Evolutionary conservation across 2,797 vertebrate species (phyloP), one percentile per base, ranked within the genome.

Genomic region (Chloroceryle amazona): DNA sequence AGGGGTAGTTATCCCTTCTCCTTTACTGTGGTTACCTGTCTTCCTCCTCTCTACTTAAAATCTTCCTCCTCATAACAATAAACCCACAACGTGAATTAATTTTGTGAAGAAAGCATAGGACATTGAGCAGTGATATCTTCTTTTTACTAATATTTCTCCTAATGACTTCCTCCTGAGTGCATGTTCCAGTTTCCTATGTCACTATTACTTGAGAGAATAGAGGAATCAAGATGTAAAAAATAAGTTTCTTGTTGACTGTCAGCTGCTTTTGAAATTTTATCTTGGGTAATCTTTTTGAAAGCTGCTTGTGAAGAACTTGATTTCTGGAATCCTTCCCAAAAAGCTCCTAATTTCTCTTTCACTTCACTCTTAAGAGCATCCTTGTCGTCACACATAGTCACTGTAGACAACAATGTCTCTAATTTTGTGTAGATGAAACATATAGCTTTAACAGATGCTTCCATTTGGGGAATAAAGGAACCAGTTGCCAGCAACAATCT

Each of bases 1-100:
- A 81, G n/a, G 54, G 11, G 49, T 41, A 65, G 49, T 54, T 83
- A 90, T 54, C 21, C 46, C 9, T 88, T 94, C 29, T 83, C 41
- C 46, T 91, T 91, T 93, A 58, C 60, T 91, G 82, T 79, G 73
- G 65, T 72, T 93, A 31, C 83, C 68, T 94, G 86, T 91, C 19
- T 93, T 90, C 46, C 46, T 88, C 4, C 15, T 71, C 67, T 89
- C 25, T 86, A 18, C 49, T 65, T 74, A 11, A 31, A 63, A 19
- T 60, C 63, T 70, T 67, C 44, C 9, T 65, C 46, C 81, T 81
- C 58, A 28, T 61, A 92, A 42, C 46, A 90, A 75, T 54, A 93
- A 86, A 86, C 15, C 26, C 66, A 72, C 54, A 88, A 78, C 6
- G 10, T 39, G 33, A 90, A 84, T 65, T 65, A 54, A 51, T 84